Evolutionary conservation across 2,797 vertebrate species (phyloP), one percentile per base, ranked within the genome.

Genomic region (Hybognathus amarus): DNA sequence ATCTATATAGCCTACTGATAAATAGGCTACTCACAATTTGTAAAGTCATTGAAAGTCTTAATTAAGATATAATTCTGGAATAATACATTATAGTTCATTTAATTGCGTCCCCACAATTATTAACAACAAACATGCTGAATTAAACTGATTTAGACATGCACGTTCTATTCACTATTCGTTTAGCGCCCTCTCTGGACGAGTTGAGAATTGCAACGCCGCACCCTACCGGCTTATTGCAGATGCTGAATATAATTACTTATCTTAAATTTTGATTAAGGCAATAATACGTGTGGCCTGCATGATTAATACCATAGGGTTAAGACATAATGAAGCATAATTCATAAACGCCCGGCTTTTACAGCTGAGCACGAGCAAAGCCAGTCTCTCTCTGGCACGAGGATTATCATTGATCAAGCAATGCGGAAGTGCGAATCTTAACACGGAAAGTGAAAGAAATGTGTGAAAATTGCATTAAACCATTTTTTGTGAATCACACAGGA

Each of bases 161-260:
- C 42, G 50, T 40, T 27, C 3, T n/a, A 6, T 38, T 17, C 13
- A 52, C 42, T 18, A 24, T 38, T 64, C 63, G 38, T 27, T 4
- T 38, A 50, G 63, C 81, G 73, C 64, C 73, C 73, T 59, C 81
- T 83, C 38, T 77, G 81, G 73, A 33, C 3, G 50, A 56, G 24
- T n/a, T 12, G 11, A 17, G 81, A 69, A 77, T 10, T 68, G 81
- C 38, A 83, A 56, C 81, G 50, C 81, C 81, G 81, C 81, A 83
- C 81, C 81, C 81, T 83, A 47, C 73, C 81, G 81, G 81, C 33
- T 76, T 76, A 75, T 75, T 77, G 73, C 81, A 68, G 73, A 76
- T 83, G 47, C 63, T 59, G 73, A 69, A 52, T 64, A 24, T 30
- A 24, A 77, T 56, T n/a, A 68, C 47, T 68, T 12, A n/a, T 11